These are phyloP conservation scores for Pluvialis apricaria DNA, from an alignment of 2,113 vertebrate species.

Conservation along the genomic window DNA sequence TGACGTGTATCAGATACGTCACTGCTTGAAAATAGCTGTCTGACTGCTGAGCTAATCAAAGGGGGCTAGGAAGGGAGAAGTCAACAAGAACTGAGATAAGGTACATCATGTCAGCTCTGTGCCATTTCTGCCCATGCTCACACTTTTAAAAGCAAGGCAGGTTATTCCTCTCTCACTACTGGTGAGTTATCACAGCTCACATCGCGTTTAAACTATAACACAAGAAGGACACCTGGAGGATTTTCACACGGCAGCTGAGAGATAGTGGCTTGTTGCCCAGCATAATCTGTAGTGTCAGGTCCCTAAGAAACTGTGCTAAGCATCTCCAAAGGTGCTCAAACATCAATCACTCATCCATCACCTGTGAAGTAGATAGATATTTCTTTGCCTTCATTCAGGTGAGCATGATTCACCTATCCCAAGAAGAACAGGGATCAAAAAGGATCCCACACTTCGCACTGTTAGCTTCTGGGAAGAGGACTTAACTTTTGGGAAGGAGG, in stretches of 20 bases:
- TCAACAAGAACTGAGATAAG: background rate
- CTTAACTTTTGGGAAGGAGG: background rate
- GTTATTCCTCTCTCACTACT: background rate
- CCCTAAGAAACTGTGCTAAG: background rate
- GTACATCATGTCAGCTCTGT: background rate
- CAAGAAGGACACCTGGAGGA: background rate
- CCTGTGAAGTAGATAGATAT: accelerated
- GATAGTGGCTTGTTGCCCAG: background rate
- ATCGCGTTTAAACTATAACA: background rate
- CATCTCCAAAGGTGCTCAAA: background rate
- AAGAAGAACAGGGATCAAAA: background rate
- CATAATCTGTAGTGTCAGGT: background rate
- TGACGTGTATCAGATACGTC: background rate
- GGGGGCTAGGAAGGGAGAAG: background rate
- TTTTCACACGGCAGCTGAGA: background rate
- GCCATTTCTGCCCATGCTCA: background rate
- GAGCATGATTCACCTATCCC: accelerated
- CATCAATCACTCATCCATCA: background rate
- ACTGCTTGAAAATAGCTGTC: background rate
- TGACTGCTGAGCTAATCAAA: slow-evolving; percentile 13
- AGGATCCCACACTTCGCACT: background rate
- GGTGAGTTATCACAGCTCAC: background rate
- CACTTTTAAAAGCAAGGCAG: background rate
- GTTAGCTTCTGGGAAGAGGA: background rate
- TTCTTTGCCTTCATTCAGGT: background rate